A percentile compares a stretch with the other conserved stretches of the same genome.
Conservation (phyloP, 2,888 invertebrate species). For the Sarcophaga variegata region DNA sequence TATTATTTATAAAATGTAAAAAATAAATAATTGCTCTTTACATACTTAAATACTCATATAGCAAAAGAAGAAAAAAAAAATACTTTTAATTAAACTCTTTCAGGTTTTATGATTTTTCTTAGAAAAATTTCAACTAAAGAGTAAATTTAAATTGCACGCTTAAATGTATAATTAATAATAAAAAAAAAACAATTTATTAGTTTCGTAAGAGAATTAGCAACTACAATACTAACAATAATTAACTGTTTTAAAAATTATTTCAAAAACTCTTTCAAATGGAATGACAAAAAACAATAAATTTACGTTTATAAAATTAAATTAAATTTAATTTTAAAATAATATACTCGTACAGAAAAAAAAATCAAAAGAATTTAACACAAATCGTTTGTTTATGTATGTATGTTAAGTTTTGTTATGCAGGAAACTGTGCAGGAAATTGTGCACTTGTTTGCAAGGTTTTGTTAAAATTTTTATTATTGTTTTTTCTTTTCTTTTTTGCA, state of each 20-base stretch:
- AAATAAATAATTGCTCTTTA: slow-evolving; percentile 45
- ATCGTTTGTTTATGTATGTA: slow-evolving; percentile 29
- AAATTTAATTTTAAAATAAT: background rate
- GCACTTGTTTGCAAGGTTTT: slow-evolving; percentile 65
- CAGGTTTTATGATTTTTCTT: slow-evolving; percentile 34
- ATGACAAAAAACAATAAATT: slow-evolving; percentile 50
- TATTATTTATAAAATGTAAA: slow-evolving; percentile 1
- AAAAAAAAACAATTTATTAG: background rate
- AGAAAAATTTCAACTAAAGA: slow-evolving; percentile 32
- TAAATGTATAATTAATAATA: background rate
- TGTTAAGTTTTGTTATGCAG: slow-evolving; percentile 24
- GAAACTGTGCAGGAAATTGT: slow-evolving; percentile 45
- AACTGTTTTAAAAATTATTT: slow-evolving; percentile 23
- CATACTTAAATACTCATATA: too few relatives aligned
- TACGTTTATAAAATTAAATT: background rate
- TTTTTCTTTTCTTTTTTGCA: slow-evolving; percentile 2
- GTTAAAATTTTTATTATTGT: slow-evolving; percentile 2
- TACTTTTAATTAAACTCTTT: slow-evolving; percentile 45
- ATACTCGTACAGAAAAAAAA: background rate
- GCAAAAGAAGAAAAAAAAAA: slow-evolving; percentile 7
- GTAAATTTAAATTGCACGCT: slow-evolving; percentile 63
- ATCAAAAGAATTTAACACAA: slow-evolving; percentile 41
- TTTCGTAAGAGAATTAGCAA: background rate
- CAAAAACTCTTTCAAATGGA: slow-evolving; percentile 52
- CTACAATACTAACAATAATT: slow-evolving; percentile 14